These are phyloP conservation scores for Patella caerulea DNA, from an alignment of 2,888 invertebrate genomes.

Conservation along the genomic window DNA sequence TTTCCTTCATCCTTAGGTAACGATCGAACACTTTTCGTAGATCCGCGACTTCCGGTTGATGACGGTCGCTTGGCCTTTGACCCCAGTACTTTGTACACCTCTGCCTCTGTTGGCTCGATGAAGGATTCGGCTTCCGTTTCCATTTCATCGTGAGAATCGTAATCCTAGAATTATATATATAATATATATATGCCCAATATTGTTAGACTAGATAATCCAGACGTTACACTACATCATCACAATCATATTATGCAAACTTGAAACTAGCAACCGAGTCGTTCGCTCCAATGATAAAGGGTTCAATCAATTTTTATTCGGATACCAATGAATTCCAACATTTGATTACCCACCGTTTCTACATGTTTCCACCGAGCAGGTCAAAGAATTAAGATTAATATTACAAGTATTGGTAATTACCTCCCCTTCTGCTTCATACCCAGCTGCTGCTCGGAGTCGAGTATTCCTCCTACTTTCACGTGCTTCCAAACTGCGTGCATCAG, in stretches of 20 bases:
- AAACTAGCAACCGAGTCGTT: no score
- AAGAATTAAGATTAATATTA: no score
- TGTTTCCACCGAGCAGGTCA: no score
- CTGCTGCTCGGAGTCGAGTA: constrained; percentile 25
- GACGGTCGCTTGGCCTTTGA: constrained; percentile 40
- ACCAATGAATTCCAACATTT: no score
- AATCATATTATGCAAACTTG: no score
- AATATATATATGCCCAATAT: no score
- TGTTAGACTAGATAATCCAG: no score
- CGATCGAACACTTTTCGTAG: constrained; percentile 29
- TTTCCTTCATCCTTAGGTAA: constrained; percentile 16
- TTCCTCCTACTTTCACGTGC: constrained; percentile 27
- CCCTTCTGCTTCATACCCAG: constrained; percentile 30
- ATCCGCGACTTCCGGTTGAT: constrained; percentile 49
- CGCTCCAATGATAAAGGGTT: no score
- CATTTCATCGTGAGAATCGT: constrained; percentile 62
- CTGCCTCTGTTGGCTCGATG: constrained; percentile 34
- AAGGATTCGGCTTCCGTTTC: constrained; percentile 57
- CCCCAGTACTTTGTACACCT: constrained; percentile 37
- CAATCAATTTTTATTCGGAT: no score
- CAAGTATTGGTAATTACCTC: constrained; percentile 28
- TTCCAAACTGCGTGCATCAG: constrained; percentile 20
- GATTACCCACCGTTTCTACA: no score
- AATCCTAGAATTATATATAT: constrained; percentile 37
- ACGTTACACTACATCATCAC: no score